Evolutionary conservation across 2,888 invertebrate genomes (phyloP), one percentile per base, ranked within the genome.

Genomic region (Euplagia quadripunctaria): DNA sequence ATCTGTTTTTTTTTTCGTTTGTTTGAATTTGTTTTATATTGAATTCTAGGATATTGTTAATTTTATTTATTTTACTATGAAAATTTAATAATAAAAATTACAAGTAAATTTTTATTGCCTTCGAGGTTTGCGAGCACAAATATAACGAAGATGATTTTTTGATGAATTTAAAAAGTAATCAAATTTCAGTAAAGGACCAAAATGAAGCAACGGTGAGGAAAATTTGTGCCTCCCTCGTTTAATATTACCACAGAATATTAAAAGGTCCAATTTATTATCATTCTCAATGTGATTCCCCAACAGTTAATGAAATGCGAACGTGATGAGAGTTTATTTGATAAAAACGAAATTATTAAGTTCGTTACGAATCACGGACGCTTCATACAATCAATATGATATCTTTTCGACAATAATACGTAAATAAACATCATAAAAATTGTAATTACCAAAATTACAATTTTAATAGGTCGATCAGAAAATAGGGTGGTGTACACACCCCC

Each of bases 391-490:
- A 94, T 91, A 91, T 85, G 88, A 89, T 89, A 90, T 91, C 84
- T 91, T 91, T 93, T 90, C 85, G 88, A 89, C 91, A 92, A 92
- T 92, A 92, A 92, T 89, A 93, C 90, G 85, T 90, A 91, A 89
- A 31, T 31, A 31, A 46, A 46, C 43, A 6, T 46, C 8, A 46
- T 46, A 9, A 9, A 46, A 46, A 46, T 8, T 46, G 9, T 8
- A 46, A 46, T 46, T 8, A 46, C 6, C 89, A 91, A 93, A 93
- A 94, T 94, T 94, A 94, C 91, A 89, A 93, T 93, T 94, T 94
- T 94, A 94, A 94, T 94, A 91, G 93, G 92, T 91, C 91, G 93
- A 94, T 93, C 94, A 94, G 89, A 84, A 87, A 84, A 84, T 85
- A 86, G 86, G 86, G 81, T 61, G 83, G 83, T 75, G 65, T 68